These are phyloP conservation scores for Dolichotis patagonum DNA, from an alignment of 2,113 vertebrate species.

Conservation along the genomic window DNA sequence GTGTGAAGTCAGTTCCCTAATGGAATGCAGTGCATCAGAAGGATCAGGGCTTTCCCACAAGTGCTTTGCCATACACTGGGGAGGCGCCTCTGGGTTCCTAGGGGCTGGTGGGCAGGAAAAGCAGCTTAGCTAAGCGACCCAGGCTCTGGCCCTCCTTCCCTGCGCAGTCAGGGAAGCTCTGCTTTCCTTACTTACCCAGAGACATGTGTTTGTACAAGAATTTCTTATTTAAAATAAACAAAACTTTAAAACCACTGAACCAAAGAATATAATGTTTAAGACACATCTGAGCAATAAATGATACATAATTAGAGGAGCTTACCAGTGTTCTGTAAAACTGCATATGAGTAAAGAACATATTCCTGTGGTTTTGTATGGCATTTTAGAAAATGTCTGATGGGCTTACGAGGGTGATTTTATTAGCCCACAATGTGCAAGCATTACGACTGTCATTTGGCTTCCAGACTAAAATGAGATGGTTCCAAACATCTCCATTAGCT, in stretches of 20 bases:
- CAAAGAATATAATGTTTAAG: background rate
- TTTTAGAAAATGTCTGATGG: background rate
- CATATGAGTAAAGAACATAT: background rate
- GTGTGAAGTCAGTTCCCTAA: background rate
- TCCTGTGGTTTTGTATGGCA: background rate
- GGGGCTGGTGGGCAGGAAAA: background rate
- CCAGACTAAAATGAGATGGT: background rate
- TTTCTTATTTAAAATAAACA: slow-evolving; percentile 33
- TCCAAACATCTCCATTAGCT: background rate
- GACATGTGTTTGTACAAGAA: background rate
- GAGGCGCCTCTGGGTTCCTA: too few relatives aligned
- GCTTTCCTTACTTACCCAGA: background rate
- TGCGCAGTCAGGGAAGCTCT: background rate
- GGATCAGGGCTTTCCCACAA: background rate
- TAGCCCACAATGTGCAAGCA: background rate
- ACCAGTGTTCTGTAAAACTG: background rate
- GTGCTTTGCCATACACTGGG: background rate
- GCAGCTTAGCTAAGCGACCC: background rate
- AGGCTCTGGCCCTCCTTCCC: background rate
- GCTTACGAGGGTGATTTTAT: background rate
- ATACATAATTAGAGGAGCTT: background rate
- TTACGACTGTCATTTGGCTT: slow-evolving; percentile 4
- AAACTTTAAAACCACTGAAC: background rate
- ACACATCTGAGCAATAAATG: background rate
- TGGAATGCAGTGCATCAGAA: background rate